Evolutionary conservation across 2,888 invertebrate species (phyloP).

Genomic region (Piscicola geometra): DNA sequence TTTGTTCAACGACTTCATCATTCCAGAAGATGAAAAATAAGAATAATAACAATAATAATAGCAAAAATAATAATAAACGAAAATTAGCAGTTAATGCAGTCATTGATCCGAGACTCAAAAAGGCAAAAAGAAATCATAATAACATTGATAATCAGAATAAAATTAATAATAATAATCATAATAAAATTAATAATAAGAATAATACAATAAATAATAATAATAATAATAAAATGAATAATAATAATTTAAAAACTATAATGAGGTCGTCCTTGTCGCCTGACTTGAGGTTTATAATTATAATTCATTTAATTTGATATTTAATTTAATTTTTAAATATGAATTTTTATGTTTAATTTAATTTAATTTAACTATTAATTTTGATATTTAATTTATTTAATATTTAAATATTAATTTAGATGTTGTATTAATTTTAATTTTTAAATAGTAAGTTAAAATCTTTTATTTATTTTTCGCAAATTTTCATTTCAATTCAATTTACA

Average conservation of each 20-base stretch:
- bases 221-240: no score
- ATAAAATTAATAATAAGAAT: no score
- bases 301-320: no score
- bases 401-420: background rate
- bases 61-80: background rate
- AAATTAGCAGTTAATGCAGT: background rate
- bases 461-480: no score
- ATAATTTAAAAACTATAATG: background rate
- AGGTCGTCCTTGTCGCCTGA: background rate
- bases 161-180: no score
- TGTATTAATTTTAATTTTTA: background rate
- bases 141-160: no score
- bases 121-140: background rate
- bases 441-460: no score
- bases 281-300: no score
- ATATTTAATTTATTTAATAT: background rate
- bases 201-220: no score
- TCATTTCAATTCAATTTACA: no score
- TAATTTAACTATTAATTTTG: background rate
- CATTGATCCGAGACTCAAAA: background rate
- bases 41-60: background rate
- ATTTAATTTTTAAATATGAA: no score
- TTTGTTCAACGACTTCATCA: no score
- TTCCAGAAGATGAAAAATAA: background rate
- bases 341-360: background rate